Evolutionary conservation across 2,888 invertebrate species (phyloP), one percentile per base, ranked within the genome.

Genomic region (Agrotis segetum): DNA sequence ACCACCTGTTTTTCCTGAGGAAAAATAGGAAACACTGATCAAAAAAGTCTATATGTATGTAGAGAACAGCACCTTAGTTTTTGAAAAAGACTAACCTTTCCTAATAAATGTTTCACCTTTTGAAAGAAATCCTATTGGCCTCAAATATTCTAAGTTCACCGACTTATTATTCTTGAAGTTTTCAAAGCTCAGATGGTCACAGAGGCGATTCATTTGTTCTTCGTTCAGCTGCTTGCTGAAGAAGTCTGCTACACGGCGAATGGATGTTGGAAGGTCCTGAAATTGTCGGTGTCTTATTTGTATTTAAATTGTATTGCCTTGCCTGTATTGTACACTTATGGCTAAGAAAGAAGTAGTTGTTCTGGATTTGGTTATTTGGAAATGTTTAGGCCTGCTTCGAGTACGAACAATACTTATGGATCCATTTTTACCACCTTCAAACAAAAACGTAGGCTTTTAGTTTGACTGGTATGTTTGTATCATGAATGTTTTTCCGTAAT

Each of bases 151-250:
- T 17, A 16, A 81, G 58, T 81, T 88, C 11, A 86, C 83, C 0
- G 87, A 98, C 97, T 91, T 96, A 92, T 98, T 98, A 6, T 96
- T 95, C 71, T 97, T 97, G 94, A 99, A 98, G 87, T 97, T 97
- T n/a, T 97, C 95, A 78, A 99, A 97, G 82, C 97, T 96, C 77
- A 98, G 96, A 89, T 98, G 98, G 3, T 97, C 90, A 0, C 95
- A 94, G 11, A 98, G 92, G 24, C 92, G 90, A 1, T 92, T 85
- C 0, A 97, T 87, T 87, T 98, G 96, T 34, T 96, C 94, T 0
- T 91, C 88, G 0, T 89, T 94, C 50, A 97, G 90, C 0, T 86
- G 85, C 86, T 97, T 97, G 17, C 93, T 94, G 17, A 97, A 88
- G 85, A 98, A 98, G 0, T 92, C 85, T 0, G 97, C 95, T 0